phyloP scores from a whole-genome alignment of 2,113 vertebrate species.

The Osmerus eperlanus region DNA sequence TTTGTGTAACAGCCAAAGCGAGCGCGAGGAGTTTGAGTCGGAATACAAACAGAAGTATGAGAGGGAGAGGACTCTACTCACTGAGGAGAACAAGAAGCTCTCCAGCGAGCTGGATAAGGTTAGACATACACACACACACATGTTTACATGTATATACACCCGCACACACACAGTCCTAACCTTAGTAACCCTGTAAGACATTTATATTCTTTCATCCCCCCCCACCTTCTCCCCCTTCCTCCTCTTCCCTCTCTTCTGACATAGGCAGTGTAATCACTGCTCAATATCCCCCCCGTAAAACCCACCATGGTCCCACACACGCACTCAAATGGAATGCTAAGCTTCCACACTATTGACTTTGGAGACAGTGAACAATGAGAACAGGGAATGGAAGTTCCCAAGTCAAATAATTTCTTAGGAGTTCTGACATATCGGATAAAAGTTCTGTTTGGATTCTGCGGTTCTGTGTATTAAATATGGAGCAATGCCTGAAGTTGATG shows the following conservation, averaged over 20 bases:
- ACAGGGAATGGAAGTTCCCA: conserved; percentile 37
- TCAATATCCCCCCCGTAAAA: conserved; percentile 49
- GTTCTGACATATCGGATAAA: conserved; percentile 53
- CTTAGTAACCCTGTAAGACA: conserved; percentile 39
- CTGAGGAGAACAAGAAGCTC: conserved; percentile 92
- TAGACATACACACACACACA: conserved; percentile 28
- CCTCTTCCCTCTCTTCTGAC: conserved; percentile 27
- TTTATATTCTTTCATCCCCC: conserved; percentile 21
- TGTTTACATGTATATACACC: conserved; percentile 3
- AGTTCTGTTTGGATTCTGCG: conserved; percentile 32
- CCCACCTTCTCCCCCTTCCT: conserved; percentile 49
- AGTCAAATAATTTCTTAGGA: conserved; percentile 48
- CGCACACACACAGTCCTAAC: conserved; percentile 14
- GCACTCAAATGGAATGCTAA: conserved; percentile 52
- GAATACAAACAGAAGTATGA: conserved; percentile 94
- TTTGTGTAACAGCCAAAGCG: conserved; percentile 82
- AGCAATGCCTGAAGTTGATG: conserved; percentile 5
- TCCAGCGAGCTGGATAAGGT: conserved; percentile 89
- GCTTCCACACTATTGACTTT: conserved; percentile 63
- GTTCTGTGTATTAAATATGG: conserved; percentile 37
- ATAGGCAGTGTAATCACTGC: conserved; percentile 59
- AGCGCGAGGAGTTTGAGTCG: conserved; percentile 90
- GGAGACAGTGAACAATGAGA: conserved; percentile 32
- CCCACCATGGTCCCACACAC: conserved; percentile 35
- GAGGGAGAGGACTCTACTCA: conserved; percentile 82